These are phyloP conservation scores for Actinostola sp. DNA, from an alignment of 92 coral and sea anemone species.

Conservation along the genomic window DNA sequence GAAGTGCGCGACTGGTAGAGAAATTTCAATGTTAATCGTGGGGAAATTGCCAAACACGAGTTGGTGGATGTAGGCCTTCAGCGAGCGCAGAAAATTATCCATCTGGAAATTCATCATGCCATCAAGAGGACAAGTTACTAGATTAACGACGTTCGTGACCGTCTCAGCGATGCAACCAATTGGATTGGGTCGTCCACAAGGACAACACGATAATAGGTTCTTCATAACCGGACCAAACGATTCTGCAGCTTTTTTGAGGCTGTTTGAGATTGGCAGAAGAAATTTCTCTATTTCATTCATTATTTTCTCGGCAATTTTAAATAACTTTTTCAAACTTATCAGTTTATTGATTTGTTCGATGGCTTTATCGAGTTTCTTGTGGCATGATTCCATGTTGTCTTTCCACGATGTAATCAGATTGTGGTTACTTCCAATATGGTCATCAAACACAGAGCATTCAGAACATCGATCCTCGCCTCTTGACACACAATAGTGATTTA, in stretches of 20 bases:
- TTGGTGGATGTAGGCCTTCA: too few relatives aligned
- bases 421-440: not conserved
- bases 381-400: not conserved
- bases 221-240: constrained; percentile 16
- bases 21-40: not conserved
- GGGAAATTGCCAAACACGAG: not conserved
- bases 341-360: not conserved
- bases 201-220: constrained; percentile 23
- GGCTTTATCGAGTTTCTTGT: not conserved
- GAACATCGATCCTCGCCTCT: not conserved
- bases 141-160: not conserved
- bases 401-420: not conserved
- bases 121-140: not conserved
- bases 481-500: not conserved
- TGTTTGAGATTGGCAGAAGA: not conserved
- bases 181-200: constrained; percentile 33
- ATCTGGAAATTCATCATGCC: not conserved
- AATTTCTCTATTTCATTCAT: not conserved
- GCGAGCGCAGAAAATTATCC: not conserved
- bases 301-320: not conserved
- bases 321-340: too few relatives aligned
- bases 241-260: not conserved
- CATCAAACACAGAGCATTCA: not conserved
- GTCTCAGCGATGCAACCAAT: not conserved
- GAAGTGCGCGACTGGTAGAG: not conserved